Conservation (phyloP, 2,797 vertebrate genomes). For the Falco naumanni region DNA sequence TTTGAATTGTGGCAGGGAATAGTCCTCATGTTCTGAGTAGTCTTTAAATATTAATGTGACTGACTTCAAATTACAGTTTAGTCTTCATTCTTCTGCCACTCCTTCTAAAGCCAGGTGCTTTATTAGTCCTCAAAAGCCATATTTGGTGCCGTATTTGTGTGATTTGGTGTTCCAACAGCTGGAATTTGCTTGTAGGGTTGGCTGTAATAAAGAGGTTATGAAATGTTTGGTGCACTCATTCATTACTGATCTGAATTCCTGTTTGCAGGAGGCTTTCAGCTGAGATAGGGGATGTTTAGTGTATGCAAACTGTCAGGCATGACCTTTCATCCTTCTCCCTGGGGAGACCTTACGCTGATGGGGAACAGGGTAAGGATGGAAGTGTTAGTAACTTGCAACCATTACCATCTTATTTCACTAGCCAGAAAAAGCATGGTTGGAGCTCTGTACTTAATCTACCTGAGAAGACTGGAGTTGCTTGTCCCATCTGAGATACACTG, state of each 20-base stretch:
- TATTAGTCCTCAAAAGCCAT: background rate
- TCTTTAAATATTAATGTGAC: slow-evolving; percentile 18
- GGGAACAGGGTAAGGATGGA: background rate
- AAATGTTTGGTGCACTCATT: background rate
- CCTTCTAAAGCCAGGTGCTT: background rate
- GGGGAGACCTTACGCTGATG: background rate
- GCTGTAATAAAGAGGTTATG: background rate
- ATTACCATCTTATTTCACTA: background rate
- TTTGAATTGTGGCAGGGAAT: slow-evolving; percentile 14
- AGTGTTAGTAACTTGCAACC: rapidly evolving
- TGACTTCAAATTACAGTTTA: background rate
- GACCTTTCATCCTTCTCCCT: slow-evolving; percentile 39
- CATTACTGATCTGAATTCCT: background rate
- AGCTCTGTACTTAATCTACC: background rate
- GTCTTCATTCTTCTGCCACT: background rate
- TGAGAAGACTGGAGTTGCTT: background rate
- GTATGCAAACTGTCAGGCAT: background rate
- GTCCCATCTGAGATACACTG: background rate
- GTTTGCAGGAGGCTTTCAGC: background rate
- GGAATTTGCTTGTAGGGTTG: background rate
- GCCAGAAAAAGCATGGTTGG: background rate
- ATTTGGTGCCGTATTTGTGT: background rate
- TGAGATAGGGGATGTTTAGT: background rate
- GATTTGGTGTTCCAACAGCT: rapidly evolving
- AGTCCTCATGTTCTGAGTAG: background rate